Base-by-base conservation (phyloP, 2,797 vertebrate species). In the Phrynocephalus forsythii region DNA sequence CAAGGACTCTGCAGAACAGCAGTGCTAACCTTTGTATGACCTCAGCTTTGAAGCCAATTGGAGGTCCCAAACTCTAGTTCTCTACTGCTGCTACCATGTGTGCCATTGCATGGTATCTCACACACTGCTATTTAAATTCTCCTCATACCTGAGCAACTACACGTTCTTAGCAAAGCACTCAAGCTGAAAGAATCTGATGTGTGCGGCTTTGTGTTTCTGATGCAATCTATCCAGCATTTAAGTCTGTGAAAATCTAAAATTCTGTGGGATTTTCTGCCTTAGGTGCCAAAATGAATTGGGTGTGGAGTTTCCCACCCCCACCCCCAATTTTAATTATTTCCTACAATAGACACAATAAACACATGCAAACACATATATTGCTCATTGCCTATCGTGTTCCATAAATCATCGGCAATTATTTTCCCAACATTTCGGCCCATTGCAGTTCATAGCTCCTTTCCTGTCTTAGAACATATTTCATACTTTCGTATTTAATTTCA, bases 91-190 rank as follows among this genome's bases (percentile, higher is more conserved):
- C 28, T 56, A 18, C 50, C 28, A 30, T 30, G 15, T 28, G 18
- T 79, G 28, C 15, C 77, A 18, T n/a, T 33, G n/a, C 56, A 60
- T 33, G 52, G 77, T 52, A 56, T 79, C 56, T 79, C 77, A 30
- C 52, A 79, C 52, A 20, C n/a, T 30, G 28, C 22, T 79, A 79
- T 79, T 79, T 79, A 33, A 79, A 79, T 79, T 79, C 78, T 60
- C 78, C 28, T 79, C 50, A 79, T 79, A 79, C 18, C 22, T 79
- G 52, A 30, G 18, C 52, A 79, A 79, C 8, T 79, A 30, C 78
- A 63, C 52, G n/a, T 79, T 79, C 3, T 79, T 52, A 79, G n/a
- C 16, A 33, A 79, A 79, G 52, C 78, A 22, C n/a, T n/a, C 52
- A 22, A 16, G n/a, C 8, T 63, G 18, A 79, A 79, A 79, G 18